Conservation (phyloP, 2,888 invertebrate genomes). For the Acanthosepion esculentum region DNA sequence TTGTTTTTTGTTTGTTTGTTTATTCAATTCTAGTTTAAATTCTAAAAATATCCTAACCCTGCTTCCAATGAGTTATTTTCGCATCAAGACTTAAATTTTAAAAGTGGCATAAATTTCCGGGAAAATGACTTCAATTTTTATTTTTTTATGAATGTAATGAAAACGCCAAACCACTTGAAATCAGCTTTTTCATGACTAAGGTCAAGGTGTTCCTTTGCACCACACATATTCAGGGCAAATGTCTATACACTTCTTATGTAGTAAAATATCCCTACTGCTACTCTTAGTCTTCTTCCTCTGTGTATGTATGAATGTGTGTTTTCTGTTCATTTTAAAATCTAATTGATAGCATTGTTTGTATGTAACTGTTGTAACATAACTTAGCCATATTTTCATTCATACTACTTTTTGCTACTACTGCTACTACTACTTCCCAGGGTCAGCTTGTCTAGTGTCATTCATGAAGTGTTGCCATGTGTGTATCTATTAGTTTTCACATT, state of each 20-base stretch:
- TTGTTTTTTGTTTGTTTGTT: too few species aligned
- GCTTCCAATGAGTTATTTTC: too few species aligned
- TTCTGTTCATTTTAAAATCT: too few species aligned
- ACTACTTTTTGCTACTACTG: background rate
- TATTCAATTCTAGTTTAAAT: too few species aligned
- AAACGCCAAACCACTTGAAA: too few species aligned
- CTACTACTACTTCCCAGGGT: background rate
- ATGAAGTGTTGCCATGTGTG: constrained; percentile 23
- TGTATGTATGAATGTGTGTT: too few species aligned
- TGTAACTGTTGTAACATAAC: background rate
- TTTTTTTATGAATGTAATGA: background rate
- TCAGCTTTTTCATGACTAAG: background rate
- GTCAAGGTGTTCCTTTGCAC: background rate
- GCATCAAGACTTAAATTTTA: too few species aligned
- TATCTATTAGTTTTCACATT: background rate
- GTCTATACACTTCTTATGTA: background rate
- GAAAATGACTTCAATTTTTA: background rate
- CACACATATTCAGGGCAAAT: background rate
- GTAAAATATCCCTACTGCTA: background rate
- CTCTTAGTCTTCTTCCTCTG: too few species aligned
- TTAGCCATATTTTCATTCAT: constrained; percentile 33
- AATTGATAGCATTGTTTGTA: too few species aligned
- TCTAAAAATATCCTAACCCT: too few species aligned
- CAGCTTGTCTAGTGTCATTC: constrained; percentile 21
- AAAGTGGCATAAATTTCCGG: background rate